These are phyloP conservation scores for Anhinga rufa DNA, from an alignment of 2,113 vertebrate genomes.

Conservation along the genomic window DNA sequence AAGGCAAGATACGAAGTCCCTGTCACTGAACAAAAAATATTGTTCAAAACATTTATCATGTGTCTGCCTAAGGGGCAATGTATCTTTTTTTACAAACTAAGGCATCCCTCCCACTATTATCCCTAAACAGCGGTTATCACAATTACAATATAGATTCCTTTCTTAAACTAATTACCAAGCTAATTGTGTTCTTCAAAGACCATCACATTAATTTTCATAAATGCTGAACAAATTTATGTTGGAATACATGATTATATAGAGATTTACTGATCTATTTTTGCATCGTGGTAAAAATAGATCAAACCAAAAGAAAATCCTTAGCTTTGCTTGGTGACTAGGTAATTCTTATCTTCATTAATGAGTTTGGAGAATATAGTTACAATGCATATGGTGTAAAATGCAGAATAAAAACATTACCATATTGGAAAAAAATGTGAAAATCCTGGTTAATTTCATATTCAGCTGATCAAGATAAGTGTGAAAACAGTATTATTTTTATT, in stretches of 20 bases:
- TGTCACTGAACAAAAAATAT: neutral
- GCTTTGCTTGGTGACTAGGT: neutral
- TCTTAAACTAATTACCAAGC: constrained; percentile 41
- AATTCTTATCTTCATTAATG: constrained; percentile 29
- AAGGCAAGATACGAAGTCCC: neutral
- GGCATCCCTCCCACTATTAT: neutral
- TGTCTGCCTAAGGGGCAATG: neutral
- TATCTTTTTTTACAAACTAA: constrained; percentile 6
- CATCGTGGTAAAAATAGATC: neutral
- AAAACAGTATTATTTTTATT: constrained; percentile 38
- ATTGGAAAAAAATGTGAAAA: constrained; percentile 20
- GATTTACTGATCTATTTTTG: constrained; percentile 4
- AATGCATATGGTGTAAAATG: constrained; percentile 9
- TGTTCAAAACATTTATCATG: constrained; percentile 10
- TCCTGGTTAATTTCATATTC: neutral
- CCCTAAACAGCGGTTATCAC: constrained; percentile 31
- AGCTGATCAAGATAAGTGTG: constrained; percentile 14
- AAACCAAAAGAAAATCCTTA: constrained; percentile 38
- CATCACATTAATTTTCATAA: constrained; percentile 10
- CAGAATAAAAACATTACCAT: neutral
- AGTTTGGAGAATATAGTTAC: constrained; percentile 18
- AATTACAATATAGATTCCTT: constrained; percentile 20
- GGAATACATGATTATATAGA: neutral
- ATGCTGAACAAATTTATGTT: neutral
- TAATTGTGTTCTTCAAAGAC: constrained; percentile 51